Base-by-base conservation (phyloP, 2,888 invertebrate species). In the Oscheius onirici region DNA sequence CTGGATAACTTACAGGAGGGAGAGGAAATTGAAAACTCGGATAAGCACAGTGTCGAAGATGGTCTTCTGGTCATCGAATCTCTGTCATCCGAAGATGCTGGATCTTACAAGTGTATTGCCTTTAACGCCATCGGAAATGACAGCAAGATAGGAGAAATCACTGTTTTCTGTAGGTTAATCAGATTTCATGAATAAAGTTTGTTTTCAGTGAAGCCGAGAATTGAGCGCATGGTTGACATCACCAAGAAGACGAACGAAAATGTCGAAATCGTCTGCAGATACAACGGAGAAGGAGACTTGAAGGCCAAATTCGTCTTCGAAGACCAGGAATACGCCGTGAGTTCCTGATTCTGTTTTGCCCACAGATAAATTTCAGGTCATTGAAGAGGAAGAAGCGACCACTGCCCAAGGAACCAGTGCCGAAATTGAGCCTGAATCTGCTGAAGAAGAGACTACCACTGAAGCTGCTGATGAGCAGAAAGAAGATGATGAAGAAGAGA, bases 11-110 rank as follows among this genome's bases (percentile, higher is more conserved):
- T 75, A 52, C 57, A 79, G 78, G 67, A 72, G 2, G 78, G 78
- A 61, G 76, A 75, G 26, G 75, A 74, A 52, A 74, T 82, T 17
- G 55, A 52, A 1, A 71, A 68, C 11, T 79, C 82, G 0, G 83
- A 83, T 60, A 80, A 80, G 60, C 79, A 82, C 58, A 76, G 71
- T 15, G 77, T 80, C n/a, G 79, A 79, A n/a, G 79, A 77, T 44
- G 82, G 82, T 8, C 77, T 80, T 34, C 69, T 82, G 15, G 74
- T 79, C 13, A 77, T 82, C 61, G 77, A 82, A 44, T 72, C 78
- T 0, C 63, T 80, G 13, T 70, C 76, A 10, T 69, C 69, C 22
- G 77, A 77, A 44, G 79, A 83, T 58, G 76, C 69, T 15, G 81
- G 78, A 52, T 63, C 71, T 6, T 83, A 83, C 73, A 76, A 75